Percentiles rank a stretch among this genome's conserved stretches.
phyloP scores from a whole-genome alignment of 2,113 vertebrate species.

The Limnothrissa miodon region DNA sequence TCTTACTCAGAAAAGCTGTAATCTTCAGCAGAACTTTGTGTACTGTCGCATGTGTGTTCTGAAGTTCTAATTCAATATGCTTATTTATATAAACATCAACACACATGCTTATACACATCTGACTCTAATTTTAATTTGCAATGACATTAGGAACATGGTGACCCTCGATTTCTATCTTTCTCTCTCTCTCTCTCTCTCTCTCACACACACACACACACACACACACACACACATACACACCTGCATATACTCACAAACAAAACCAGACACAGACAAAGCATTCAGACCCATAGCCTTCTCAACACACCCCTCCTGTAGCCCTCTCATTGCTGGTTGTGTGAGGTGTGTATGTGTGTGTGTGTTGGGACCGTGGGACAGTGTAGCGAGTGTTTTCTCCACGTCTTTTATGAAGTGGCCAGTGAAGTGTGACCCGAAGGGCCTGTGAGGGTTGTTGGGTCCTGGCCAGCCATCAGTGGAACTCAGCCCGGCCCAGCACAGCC shows the following conservation, averaged over 20 bases:
- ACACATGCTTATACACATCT: background rate
- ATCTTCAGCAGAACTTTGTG: background rate
- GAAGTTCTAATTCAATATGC: background rate
- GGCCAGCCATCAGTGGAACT: background rate
- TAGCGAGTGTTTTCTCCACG: conserved; percentile 1
- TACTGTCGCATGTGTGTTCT: background rate
- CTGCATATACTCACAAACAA: background rate
- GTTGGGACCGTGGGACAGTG: background rate
- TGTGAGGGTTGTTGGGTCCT: background rate
- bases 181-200: background rate
- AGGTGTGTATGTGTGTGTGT: background rate
- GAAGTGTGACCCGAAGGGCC: background rate
- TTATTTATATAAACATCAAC: background rate
- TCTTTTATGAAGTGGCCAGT: conserved; percentile 19
- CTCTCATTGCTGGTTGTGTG: background rate
- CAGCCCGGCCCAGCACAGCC: background rate
- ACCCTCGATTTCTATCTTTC: too few species aligned
- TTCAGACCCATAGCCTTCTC: background rate
- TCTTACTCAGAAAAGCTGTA: background rate
- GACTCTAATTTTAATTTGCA: background rate
- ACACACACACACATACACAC: background rate
- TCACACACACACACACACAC: background rate
- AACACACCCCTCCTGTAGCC: background rate
- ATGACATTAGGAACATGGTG: too few species aligned
- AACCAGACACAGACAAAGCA: background rate